Evolutionary conservation across 2,797 vertebrate genomes (phyloP), one percentile per base, ranked within the genome.

Genomic region (Anguilla obscura): DNA sequence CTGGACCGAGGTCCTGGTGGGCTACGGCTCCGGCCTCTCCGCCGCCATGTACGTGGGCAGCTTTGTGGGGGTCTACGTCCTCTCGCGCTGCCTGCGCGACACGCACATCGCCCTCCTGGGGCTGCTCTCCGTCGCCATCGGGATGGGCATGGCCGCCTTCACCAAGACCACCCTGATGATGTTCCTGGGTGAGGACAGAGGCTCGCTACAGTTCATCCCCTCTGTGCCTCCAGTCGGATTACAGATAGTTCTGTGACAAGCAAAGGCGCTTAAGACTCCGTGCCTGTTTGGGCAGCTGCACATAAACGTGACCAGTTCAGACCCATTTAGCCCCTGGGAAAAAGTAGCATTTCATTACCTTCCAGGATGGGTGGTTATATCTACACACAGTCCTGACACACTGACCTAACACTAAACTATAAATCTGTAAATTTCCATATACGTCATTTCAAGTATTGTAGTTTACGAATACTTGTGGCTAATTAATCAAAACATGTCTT

Each of bases 1-100:
- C 93, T 98, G 97, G 97, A 94, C 94, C 90, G 96, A 97, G 92
- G 89, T 98, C 0, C 95, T 96, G 80, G 93, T 98, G 90, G 97
- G 97, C 52, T 97, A 96, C 0, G 96, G 96, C 21, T 95, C 96
- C 6, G 96, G 96, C 66, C 88, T 96, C 1, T 94, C 91, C 30
- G 96, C 95, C 4, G 83, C 93, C n/a, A 87, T 95, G 52, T 96
- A 96, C 36, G 84, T 97, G 88, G 94, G 88, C 40, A 97, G 97
- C 89, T 97, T 97, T 90, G 87, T 96, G 10, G 97, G 96, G 83
- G 94, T 98, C 82, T 93, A 94, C 54, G 1, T 96, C 14, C 92
- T 97, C 86, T 96, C 96, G 63, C 95, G 93, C 54, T 96, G 92
- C 86, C 92, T 97, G 88, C 92, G 93, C 87, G 96, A 97, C 52